Base-by-base conservation (phyloP, 1,140 invertebrate species). In the Euura saliciscinereae region DNA sequence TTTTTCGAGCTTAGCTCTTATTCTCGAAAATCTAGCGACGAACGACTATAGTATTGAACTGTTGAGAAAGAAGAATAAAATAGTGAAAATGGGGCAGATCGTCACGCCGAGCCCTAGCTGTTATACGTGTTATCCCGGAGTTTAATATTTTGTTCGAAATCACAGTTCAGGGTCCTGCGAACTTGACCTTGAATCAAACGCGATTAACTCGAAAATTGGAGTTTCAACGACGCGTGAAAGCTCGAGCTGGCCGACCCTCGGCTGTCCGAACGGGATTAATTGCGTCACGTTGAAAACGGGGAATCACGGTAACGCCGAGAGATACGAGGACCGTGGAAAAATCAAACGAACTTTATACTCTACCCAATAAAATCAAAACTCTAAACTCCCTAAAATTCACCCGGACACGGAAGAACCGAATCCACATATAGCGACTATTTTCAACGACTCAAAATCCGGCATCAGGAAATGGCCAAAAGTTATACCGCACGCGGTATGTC, bases 141-240 rank as follows among this genome's bases (percentile, higher is more conserved):
- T 28, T 28, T 28, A 28, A 28, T 28, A 28, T 28, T 28, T 28
- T 28, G 28, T 28, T 28, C 1, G 28, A 28, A 28, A 28, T 28
- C 28, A 28, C 28, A 28, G 28, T 28, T 28, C 28, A 28, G 28
- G 51, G 51, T 8, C 13, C 10, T 59, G 51, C 13, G 51, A 59
- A 59, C 51, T n/a, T 59, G 51, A 59, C 51, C 51, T 59, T 59
- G 51, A 59, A 59, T 59, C 51, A n/a, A 59, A n/a, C 51, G 51
- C 8, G 13, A 59, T 59, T 59, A 59, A 59, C 51, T 59, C 51
- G 51, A 59, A 59, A 59, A 59, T 59, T 59, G 51, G 13, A 59
- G 51, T 59, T 59, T 59, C 51, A 59, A 59, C 51, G 8, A 59
- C 51, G 51, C 51, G 51, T 59, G 51, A 59, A 59, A 59, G 51